Conservation (phyloP, 1,140 invertebrate genomes). For the Scaptomyza hsui region DNA sequence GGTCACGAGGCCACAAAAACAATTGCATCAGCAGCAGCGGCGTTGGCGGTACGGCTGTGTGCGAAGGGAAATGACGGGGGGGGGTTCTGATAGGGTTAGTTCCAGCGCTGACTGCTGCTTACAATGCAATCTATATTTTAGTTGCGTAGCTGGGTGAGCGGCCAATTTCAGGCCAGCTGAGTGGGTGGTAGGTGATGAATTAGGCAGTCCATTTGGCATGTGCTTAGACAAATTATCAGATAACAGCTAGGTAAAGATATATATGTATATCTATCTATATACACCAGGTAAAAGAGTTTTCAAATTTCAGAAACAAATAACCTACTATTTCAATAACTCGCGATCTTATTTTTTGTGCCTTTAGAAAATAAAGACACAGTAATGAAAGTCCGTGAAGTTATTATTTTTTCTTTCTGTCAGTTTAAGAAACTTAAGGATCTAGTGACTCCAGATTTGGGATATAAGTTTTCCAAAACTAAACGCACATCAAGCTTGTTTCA, state of each 20-base stretch:
- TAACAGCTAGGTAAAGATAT: background rate
- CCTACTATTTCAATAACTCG: too few relatives aligned
- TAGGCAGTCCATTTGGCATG: background rate
- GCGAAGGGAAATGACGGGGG: background rate
- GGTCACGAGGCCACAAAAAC: conserved; percentile 83
- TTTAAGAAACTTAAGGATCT: too few relatives aligned
- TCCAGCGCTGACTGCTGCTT: conserved; percentile 39
- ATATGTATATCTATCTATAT: too few relatives aligned
- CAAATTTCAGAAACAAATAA: too few relatives aligned
- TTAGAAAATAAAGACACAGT: too few relatives aligned
- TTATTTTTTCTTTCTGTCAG: too few relatives aligned
- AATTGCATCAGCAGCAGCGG: conserved; percentile 61
- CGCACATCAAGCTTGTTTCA: too few relatives aligned
- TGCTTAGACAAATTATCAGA: conserved; percentile 35
- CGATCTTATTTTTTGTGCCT: too few relatives aligned
- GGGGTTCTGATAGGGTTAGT: conserved; percentile 6
- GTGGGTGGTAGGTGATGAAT: conserved; percentile 10
- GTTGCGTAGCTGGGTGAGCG: conserved; percentile 1
- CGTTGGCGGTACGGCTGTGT: conserved; percentile 12
- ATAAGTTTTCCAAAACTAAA: too few relatives aligned
- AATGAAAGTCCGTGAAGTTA: too few relatives aligned
- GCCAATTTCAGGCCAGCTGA: background rate
- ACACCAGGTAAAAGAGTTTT: too few relatives aligned
- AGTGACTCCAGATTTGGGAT: too few relatives aligned
- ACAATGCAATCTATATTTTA: conserved; percentile 66